Evolutionary conservation across 2,113 vertebrate genomes (phyloP), one percentile per base, ranked within the genome.

Genomic region (Kryptolebias marmoratus): DNA sequence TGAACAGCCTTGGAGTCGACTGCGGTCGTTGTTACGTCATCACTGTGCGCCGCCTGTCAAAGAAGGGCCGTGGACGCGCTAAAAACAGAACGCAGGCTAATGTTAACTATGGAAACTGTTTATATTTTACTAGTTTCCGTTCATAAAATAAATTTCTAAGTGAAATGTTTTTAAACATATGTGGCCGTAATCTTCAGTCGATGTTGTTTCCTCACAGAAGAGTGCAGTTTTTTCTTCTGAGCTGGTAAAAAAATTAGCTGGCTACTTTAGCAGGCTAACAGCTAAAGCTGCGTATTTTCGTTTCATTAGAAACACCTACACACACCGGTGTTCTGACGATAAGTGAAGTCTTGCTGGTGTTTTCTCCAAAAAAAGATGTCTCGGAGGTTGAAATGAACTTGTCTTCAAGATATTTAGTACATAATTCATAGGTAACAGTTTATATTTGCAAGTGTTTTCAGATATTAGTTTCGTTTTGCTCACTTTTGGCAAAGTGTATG

Each of bases 81-180:
- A 66, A 85, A 74, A 71, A 30, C 74, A 80, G 59, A 84, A 83
- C 79, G 91, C 90, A 86, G 85, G 89, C 74, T 81, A 83, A 74
- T 47, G 50, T 81, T 72, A 81, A 88, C 68, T 64, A 75, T 55
- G 67, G 73, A 80, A 73, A 60, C 15, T 31, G 2, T 36, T 22
- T 36, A 45, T 77, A 55, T 73, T 60, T 31, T 7, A 59, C 47
- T 57, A 57, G 32, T 58, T 73, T 44, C 68, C 45, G n/a, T 39
- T 9, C 18, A 55, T 83, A 85, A 75, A 85, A 75, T 76, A 78
- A 74, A 82, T 48, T 0, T 12, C 0, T 14, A 16, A 56, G 14
- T 4, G 28, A 11, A 57, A 48, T 7, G 68, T 36, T 12, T 73
- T 27, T 31, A 65, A 70, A 63, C 32, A 72, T 48, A 60, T 56